A percentile compares a stretch with the other conserved stretches of the same genome.
Evolutionary conservation across 1,140 invertebrate species (phyloP).

Genomic region (Drosophila ironensis): DNA sequence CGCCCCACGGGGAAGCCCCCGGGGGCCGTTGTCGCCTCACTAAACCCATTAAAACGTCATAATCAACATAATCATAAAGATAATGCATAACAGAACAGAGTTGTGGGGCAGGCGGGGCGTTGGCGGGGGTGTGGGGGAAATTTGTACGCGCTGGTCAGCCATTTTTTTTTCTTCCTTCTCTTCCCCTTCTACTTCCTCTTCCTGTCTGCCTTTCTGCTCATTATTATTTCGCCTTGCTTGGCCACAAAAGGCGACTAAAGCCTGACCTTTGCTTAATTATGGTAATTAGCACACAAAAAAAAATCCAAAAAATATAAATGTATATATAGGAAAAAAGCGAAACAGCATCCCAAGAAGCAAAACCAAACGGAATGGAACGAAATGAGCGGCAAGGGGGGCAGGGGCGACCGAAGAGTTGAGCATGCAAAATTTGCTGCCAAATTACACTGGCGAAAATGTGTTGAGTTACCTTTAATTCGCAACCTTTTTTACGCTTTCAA

Average conservation of each 20-base stretch:
- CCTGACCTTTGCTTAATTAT: conserved; percentile 80
- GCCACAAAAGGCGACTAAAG: conserved; percentile 76
- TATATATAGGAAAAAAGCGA: neutral
- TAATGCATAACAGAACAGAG: conserved; percentile 50
- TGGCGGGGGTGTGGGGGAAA: conserved; percentile 3
- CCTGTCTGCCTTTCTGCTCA: conserved; percentile 21
- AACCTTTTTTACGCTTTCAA: no score
- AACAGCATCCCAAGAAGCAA: conserved; percentile 38
- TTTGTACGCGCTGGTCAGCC: conserved; percentile 61
- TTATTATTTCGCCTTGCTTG: conserved; percentile 68
- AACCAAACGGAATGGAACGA: conserved; percentile 52
- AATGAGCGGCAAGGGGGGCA: conserved; percentile 1
- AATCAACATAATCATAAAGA: conserved; percentile 75
- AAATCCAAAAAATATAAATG: conserved; percentile 3
- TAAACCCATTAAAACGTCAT: conserved; percentile 77
- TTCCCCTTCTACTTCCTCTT: neutral
- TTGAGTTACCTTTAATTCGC: no score
- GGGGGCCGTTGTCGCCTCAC: conserved; percentile 41
- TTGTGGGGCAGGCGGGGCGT: neutral
- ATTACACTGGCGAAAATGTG: neutral
- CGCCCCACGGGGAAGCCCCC: neutral
- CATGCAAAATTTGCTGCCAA: conserved; percentile 35
- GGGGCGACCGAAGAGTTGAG: conserved; percentile 1
- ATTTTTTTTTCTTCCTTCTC: conserved; percentile 41
- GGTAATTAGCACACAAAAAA: conserved; percentile 69